Evolutionary conservation across 2,797 vertebrate genomes (phyloP), one percentile per base, ranked within the genome.

Genomic region (Erpetoichthys calabaricus): DNA sequence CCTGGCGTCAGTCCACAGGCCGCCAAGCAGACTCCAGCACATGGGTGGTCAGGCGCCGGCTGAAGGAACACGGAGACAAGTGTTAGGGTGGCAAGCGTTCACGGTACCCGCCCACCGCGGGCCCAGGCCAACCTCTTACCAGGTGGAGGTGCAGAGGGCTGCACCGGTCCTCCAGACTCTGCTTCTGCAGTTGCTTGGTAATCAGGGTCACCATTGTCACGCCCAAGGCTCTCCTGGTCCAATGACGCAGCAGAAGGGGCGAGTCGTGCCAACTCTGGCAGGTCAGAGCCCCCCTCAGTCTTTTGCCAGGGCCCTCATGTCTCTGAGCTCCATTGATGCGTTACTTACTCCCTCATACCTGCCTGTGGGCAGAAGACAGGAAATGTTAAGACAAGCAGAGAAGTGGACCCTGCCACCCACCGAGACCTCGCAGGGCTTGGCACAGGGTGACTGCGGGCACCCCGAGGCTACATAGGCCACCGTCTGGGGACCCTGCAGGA

Each of bases 1-100:
- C 89, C 89, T 85, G 89, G 86, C 82, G 89, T 85, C 82, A 91
- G 89, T 80, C 89, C 89, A 89, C 91, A 87, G 76, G 89, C 83
- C 68, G 76, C 74, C 82, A 86, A 82, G 84, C 83, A 84, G 74
- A 76, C 78, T 79, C 83, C 72, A 64, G 85, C 79, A 74, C 80
- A 81, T 77, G 83, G 78, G 61, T 82, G 82, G 76, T 88, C 86
- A 80, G 86, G 86, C 75, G 85, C 84, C 83, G 86, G 86, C 91
- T 93, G 63, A 66, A 64, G 75, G 62, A 72, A 63, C 59, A 63
- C 69, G 61, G 70, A 73, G 47, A 71, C 51, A 60, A 47, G 52
- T 6, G 45, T 57, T 56, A 51, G 42, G 5, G 4, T n/a, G 7
- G 8, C 49, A 8, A 5, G 4, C 50, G 9, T 4, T 5, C 50